Percentiles rank a stretch among this genome's conserved stretches.
phyloP scores from a whole-genome alignment of 2,797 vertebrate species.

The Siniperca obscura region DNA sequence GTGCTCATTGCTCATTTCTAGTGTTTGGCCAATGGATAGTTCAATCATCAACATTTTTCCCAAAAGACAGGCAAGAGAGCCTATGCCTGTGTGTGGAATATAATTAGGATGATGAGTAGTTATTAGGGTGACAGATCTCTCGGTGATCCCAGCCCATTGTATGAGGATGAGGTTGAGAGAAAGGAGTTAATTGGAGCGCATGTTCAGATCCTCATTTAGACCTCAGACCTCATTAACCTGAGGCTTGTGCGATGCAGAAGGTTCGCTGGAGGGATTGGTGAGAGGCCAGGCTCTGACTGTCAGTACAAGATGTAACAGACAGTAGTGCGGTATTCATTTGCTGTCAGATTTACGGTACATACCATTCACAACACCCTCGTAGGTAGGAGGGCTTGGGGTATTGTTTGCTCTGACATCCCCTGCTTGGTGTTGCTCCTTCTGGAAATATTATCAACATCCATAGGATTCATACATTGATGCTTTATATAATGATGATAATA shows the following conservation, averaged over 20 bases:
- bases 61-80: neutral
- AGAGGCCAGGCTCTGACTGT: neutral
- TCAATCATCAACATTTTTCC: neutral
- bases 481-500: neutral
- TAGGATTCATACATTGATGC: conserved; percentile 1
- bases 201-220: conserved; percentile 48
- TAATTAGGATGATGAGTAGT: conserved; percentile 52
- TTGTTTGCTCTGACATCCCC: neutral
- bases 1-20: neutral
- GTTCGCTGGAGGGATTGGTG: neutral
- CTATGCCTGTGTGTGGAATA: conserved; percentile 10
- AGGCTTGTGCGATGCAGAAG: conserved; percentile 7
- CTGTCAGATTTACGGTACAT: neutral
- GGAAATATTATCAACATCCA: neutral
- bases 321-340: neutral
- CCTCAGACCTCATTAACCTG: conserved; percentile 56
- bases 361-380: neutral
- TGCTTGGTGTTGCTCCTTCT: neutral
- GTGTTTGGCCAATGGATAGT: neutral
- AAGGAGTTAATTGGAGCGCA: conserved; percentile 44
- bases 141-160: conserved; percentile 13
- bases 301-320: neutral
- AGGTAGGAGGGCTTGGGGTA: neutral
- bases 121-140: conserved; percentile 38
- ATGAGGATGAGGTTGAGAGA: conserved; percentile 12